phyloP scores from a whole-genome alignment of 2,888 invertebrate species.

The Drosophila monieri region DNA sequence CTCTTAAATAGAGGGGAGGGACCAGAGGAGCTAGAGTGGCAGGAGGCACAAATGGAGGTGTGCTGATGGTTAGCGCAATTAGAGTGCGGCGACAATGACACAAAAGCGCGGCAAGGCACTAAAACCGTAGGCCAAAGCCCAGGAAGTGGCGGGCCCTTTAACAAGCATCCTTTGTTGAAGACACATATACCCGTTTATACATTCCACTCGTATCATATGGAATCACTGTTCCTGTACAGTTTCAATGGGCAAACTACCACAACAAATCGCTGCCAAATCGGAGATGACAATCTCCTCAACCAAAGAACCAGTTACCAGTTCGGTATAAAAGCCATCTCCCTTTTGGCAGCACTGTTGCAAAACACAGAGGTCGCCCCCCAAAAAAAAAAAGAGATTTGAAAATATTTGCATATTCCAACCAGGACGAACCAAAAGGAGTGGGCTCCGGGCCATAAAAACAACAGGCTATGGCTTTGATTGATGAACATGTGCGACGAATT shows the following conservation, averaged over 20 bases:
- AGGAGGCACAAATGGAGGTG: conserved; percentile 21
- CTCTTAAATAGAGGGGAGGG: not conserved
- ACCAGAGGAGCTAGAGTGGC: not conserved
- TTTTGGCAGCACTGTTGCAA: not conserved
- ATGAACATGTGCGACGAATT: conserved; percentile 70
- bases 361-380: not conserved
- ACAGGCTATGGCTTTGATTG: conserved; percentile 68
- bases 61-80: conserved; percentile 72
- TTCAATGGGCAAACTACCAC: conserved; percentile 29
- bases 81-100: conserved; percentile 76
- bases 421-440: conserved; percentile 13
- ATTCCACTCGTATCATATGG: not conserved
- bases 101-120: conserved; percentile 72
- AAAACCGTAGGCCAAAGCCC: conserved; percentile 42
- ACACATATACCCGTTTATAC: not conserved
- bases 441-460: conserved; percentile 18
- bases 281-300: conserved; percentile 5
- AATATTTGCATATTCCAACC: conserved; percentile 65
- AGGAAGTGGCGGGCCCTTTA: conserved; percentile 58
- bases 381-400: conserved; percentile 8
- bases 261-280: conserved; percentile 31
- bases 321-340: not conserved
- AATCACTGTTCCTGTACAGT: conserved; percentile 14
- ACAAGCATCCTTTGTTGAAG: conserved; percentile 67
- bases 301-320: conserved; percentile 7